Evolutionary conservation across 1,140 invertebrate genomes (phyloP).

Genomic region (Eurytemora carolleeae): DNA sequence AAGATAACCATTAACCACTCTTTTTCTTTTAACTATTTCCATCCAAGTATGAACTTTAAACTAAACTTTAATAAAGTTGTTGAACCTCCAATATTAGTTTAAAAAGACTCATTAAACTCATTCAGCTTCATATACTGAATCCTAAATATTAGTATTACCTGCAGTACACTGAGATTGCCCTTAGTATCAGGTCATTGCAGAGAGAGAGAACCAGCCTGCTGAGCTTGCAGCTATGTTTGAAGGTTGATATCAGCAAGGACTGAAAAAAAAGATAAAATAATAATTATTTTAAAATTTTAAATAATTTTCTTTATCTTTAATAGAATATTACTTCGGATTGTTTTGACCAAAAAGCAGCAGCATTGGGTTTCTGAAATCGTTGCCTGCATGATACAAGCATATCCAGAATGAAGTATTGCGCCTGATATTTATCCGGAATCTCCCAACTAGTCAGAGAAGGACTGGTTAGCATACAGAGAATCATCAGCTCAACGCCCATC

Average conservation of each 20-base stretch:
- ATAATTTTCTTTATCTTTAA: no score
- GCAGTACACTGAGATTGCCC: background rate
- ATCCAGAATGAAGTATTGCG: background rate
- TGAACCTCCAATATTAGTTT: no score
- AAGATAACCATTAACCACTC: no score
- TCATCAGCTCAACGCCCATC: background rate
- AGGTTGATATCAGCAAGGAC: background rate
- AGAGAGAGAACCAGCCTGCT: background rate
- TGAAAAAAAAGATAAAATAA: background rate
- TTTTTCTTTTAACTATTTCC: no score
- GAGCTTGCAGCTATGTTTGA: background rate
- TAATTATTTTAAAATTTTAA: no score
- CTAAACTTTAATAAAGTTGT: no score
- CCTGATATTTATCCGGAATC: background rate
- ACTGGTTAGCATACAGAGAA: background rate
- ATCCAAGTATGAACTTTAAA: no score
- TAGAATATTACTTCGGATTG: background rate
- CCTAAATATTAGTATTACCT: background rate
- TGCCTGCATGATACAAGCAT: background rate
- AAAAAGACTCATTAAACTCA: no score
- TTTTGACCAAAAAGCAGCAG: background rate
- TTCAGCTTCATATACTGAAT: no score
- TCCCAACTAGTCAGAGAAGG: background rate
- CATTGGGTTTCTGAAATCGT: background rate
- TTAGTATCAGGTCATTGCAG: background rate